phyloP scores from a whole-genome alignment of 2,888 invertebrate species.

The Alcis repandata region DNA sequence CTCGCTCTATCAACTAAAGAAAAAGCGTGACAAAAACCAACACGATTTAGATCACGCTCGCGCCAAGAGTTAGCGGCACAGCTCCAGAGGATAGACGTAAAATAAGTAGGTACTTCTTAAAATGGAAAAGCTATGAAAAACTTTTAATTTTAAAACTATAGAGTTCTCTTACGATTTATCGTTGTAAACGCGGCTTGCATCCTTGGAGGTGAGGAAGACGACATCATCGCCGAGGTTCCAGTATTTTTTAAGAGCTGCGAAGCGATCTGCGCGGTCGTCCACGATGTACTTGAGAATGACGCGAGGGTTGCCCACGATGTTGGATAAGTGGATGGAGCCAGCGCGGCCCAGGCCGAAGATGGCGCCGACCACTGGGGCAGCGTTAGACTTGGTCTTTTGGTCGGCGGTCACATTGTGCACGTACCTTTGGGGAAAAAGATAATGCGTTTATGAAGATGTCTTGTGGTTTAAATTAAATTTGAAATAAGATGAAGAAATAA shows the following conservation, averaged over 20 bases:
- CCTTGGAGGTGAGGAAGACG: conserved; percentile 77
- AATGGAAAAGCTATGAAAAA: too few species aligned
- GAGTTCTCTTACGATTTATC: conserved; percentile 79
- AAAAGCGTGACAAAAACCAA: too few species aligned
- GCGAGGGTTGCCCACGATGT: conserved; percentile 79
- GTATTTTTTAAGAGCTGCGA: conserved; percentile 75
- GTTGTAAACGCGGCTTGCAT: conserved; percentile 79
- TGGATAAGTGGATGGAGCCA: conserved; percentile 86
- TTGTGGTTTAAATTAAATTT: not conserved
- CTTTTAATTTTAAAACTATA: too few species aligned
- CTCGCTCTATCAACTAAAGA: too few species aligned
- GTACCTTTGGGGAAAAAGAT: conserved; percentile 64
- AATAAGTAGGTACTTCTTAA: too few species aligned
- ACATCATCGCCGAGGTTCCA: conserved; percentile 81
- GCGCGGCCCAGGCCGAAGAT: conserved; percentile 88
- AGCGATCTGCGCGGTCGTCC: conserved; percentile 81
- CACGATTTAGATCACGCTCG: too few species aligned
- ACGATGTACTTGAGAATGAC: conserved; percentile 85
- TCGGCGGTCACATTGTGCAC: conserved; percentile 69
- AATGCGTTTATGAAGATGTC: not conserved
- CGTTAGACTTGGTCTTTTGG: conserved; percentile 50
- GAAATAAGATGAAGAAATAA: not conserved
- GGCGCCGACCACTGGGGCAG: conserved; percentile 75
- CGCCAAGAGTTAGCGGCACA: too few species aligned
- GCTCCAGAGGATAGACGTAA: too few species aligned